phyloP scores from a whole-genome alignment of 2,797 vertebrate species.

The Oreochromis grahami region DNA sequence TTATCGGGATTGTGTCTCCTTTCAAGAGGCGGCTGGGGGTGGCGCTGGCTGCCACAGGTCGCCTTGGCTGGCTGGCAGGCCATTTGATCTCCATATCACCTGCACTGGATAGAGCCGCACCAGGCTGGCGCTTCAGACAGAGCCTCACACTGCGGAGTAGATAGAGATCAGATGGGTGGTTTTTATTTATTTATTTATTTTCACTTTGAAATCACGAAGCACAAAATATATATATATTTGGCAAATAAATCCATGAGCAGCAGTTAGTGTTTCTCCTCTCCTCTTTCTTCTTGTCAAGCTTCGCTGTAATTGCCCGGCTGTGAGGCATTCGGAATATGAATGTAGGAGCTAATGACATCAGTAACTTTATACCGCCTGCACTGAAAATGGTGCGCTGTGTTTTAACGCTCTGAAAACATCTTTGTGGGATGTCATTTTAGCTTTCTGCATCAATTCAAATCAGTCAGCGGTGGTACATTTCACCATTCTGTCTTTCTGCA shows the following conservation, averaged over 20 bases:
- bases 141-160: not conserved
- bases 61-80: constrained; percentile 49
- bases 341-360: constrained; percentile 22
- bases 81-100: constrained; percentile 67
- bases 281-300: not conserved
- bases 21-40: constrained; percentile 71
- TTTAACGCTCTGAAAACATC: not conserved
- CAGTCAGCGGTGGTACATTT: not conserved
- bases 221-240: not conserved
- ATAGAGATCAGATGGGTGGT: not conserved
- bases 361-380: not conserved
- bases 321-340: constrained; percentile 11
- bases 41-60: constrained; percentile 63
- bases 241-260: not conserved
- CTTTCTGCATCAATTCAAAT: constrained; percentile 10
- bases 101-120: constrained; percentile 26
- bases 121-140: constrained; percentile 26
- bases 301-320: constrained; percentile 21
- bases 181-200: not conserved
- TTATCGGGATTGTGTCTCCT: constrained; percentile 79
- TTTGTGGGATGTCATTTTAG: not conserved
- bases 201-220: not conserved
- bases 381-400: not conserved
- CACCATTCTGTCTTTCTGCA: not conserved
- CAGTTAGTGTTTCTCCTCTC: not conserved